Evolutionary conservation across 2,888 invertebrate species (phyloP).

Genomic region (Criorhina ranunculi): DNA sequence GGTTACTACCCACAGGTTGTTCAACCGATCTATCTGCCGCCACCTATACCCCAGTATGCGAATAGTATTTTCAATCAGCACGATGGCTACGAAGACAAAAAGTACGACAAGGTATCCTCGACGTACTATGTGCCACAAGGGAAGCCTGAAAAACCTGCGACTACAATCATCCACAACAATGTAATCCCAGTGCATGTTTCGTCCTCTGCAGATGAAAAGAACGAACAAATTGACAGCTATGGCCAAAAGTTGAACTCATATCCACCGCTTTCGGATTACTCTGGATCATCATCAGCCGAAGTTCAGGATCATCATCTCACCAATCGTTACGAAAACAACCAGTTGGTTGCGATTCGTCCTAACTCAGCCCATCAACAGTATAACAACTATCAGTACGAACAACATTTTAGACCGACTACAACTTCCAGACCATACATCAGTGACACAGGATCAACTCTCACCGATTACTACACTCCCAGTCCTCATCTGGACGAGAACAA

Average conservation of each 20-base stretch:
- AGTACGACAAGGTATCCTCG: conserved; percentile 68
- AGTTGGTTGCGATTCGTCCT: conserved; percentile 56
- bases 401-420: conserved; percentile 28
- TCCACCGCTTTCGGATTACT: conserved; percentile 77
- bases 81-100: conserved; percentile 74
- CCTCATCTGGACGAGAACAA: conserved; percentile 82
- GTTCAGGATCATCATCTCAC: conserved; percentile 38
- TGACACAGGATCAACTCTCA: conserved; percentile 79
- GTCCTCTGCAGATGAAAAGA: conserved; percentile 80
- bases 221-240: conserved; percentile 81
- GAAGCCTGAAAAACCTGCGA: conserved; percentile 78
- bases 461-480: conserved; percentile 81
- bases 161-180: conserved; percentile 83
- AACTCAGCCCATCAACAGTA: conserved; percentile 56
- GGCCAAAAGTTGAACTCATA: conserved; percentile 81
- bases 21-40: conserved; percentile 82
- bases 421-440: conserved; percentile 77
- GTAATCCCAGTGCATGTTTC: conserved; percentile 82
- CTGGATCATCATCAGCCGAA: conserved; percentile 25
- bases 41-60: conserved; percentile 64
- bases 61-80: conserved; percentile 54
- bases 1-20: conserved; percentile 81
- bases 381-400: conserved; percentile 32
- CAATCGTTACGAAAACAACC: conserved; percentile 68
- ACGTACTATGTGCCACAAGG: conserved; percentile 67